Percentiles rank a stretch among this genome's conserved stretches.
phyloP scores from a whole-genome alignment of 37 sponge, comb jelly and placozoan genomes.

The Axinella damicornis region DNA sequence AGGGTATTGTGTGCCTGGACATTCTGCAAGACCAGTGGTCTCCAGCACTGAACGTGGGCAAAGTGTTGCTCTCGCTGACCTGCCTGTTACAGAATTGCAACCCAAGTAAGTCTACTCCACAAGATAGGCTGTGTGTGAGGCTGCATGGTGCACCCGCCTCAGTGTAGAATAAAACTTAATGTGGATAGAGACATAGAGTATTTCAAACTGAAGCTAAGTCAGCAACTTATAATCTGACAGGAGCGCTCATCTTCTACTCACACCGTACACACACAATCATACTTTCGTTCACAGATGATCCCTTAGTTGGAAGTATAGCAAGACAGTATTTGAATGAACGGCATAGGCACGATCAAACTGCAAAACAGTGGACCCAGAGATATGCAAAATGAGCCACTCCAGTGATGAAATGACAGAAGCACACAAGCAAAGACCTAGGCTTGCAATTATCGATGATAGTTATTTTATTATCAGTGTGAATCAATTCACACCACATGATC shows the following conservation, averaged over 20 bases:
- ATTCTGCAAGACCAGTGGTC: conserved; percentile 91
- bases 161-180: no score
- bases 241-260: no score
- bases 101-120: conserved; percentile 75
- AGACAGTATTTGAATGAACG: conserved; percentile 75
- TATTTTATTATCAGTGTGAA: no score
- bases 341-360: conserved; percentile 80
- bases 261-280: background rate
- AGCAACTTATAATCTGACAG: no score
- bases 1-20: conserved; percentile 90
- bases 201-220: no score
- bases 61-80: conserved; percentile 78
- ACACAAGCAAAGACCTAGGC: background rate
- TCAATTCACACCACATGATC: no score
- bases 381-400: conserved; percentile 67
- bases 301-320: conserved; percentile 91
- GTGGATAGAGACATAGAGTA: no score
- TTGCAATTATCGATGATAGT: background rate
- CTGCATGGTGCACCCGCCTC: no score
- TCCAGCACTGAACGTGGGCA: conserved; percentile 84
- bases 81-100: conserved; percentile 82
- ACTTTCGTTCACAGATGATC: conserved; percentile 67
- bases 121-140: no score
- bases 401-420: background rate
- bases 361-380: conserved; percentile 80